Percentiles rank a stretch among this genome's conserved stretches.
Conservation (phyloP, 2,113 vertebrate genomes). For the Damaliscus lunatus region DNA sequence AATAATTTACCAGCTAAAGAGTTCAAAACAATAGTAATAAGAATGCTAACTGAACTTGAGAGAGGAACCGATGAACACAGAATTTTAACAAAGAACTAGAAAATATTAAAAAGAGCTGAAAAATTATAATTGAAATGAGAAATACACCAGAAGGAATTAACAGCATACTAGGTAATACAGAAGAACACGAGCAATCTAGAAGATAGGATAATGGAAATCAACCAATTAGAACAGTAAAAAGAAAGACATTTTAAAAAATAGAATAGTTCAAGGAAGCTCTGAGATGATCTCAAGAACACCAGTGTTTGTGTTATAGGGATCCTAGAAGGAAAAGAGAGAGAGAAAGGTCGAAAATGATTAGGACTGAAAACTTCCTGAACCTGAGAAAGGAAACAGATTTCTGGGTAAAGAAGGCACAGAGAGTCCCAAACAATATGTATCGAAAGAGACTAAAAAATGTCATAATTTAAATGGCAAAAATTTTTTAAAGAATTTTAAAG, state of each 20-base stretch:
- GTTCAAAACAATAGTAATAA: neutral
- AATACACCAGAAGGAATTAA: neutral
- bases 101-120: neutral
- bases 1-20: neutral
- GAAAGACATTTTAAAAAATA: neutral
- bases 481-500: neutral
- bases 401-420: neutral
- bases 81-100: neutral
- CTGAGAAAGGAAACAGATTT: neutral
- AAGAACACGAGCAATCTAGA: neutral
- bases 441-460: neutral
- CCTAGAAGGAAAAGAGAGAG: neutral
- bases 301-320: neutral
- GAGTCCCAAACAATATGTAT: neutral
- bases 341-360: neutral
- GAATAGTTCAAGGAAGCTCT: neutral
- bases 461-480: neutral
- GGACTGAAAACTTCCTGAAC: neutral
- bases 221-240: neutral
- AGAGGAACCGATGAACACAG: neutral
- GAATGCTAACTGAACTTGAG: neutral
- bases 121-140: neutral
- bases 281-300: neutral
- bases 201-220: neutral
- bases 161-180: neutral